Evolutionary conservation across 2,113 vertebrate species (phyloP), one percentile per base, ranked within the genome.

Genomic region (Anolis carolinensis): DNA sequence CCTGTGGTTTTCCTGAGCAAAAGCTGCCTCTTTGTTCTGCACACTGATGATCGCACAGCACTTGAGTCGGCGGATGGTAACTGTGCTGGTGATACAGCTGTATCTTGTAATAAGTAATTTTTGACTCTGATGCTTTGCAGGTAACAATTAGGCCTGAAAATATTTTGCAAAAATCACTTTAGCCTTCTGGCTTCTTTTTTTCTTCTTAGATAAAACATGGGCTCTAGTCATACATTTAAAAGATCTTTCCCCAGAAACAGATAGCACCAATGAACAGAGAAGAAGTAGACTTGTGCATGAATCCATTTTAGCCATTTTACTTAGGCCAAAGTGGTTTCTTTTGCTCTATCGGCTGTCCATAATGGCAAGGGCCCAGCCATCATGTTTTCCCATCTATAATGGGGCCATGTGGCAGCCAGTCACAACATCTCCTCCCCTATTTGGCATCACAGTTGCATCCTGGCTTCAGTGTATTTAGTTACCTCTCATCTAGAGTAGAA

Each of bases 11-110:
- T 90, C 90, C 94, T 93, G 88, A 90, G 86, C 89, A 90, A 92
- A 92, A 95, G 93, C 91, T 93, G 89, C 87, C 89, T 93, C 93
- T 95, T 94, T 95, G 92, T 95, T 95, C 92, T 93, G 70, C 91
- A 89, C 81, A 86, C 93, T 91, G 93, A 92, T 94, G 92, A 89
- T 93, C 91, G 92, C 87, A 84, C 63, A 77, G 89, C 92, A 95
- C 94, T 95, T 95, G 94, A 95, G 93, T 92, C 90, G 89, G 87
- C 87, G 91, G 90, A 92, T 93, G 91, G 94, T 92, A 94, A 89
- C 92, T 92, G 91, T 91, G 84, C 82, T 95, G 91, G 93, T 92
- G 95, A 89, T 89, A 90, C 82, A 90, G 84, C 83, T 87, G 82
- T 92, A 75, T 81, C 90, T 93, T 88, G 85, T 80, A 89, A 88